Evolutionary conservation across 2,797 vertebrate genomes (phyloP).

Genomic region (Scolopax rusticola): DNA sequence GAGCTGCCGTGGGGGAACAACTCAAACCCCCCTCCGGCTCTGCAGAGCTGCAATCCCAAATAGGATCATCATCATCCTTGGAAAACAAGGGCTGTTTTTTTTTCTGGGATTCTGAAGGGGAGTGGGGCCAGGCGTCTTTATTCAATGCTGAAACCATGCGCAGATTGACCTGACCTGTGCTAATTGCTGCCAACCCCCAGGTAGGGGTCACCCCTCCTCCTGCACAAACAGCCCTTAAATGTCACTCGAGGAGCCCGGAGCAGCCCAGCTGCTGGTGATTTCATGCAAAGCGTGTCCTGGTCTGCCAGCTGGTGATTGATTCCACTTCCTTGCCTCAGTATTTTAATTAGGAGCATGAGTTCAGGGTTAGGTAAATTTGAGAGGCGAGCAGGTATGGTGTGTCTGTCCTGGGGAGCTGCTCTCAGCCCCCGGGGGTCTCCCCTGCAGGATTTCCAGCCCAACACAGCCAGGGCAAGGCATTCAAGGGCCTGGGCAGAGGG

Average conservation of each 20-base stretch:
- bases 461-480: background rate
- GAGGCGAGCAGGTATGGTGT: fast-evolving
- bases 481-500: background rate
- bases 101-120: background rate
- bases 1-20: background rate
- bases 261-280: background rate
- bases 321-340: background rate
- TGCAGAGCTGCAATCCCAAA: fast-evolving
- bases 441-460: background rate
- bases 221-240: background rate
- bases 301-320: background rate
- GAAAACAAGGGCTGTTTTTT: background rate
- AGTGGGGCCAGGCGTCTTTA: background rate
- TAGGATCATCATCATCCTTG: background rate
- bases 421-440: background rate
- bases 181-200: background rate
- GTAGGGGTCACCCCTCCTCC: background rate
- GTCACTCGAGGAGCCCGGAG: background rate
- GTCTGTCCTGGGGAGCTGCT: background rate
- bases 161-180: background rate
- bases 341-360: background rate
- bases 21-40: fast-evolving
- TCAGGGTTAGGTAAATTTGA: background rate
- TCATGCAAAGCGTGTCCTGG: background rate
- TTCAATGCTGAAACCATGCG: fast-evolving